Evolutionary conservation across 1,140 invertebrate genomes (phyloP), one percentile per base, ranked within the genome.

Genomic region (Orchestia grillus): DNA sequence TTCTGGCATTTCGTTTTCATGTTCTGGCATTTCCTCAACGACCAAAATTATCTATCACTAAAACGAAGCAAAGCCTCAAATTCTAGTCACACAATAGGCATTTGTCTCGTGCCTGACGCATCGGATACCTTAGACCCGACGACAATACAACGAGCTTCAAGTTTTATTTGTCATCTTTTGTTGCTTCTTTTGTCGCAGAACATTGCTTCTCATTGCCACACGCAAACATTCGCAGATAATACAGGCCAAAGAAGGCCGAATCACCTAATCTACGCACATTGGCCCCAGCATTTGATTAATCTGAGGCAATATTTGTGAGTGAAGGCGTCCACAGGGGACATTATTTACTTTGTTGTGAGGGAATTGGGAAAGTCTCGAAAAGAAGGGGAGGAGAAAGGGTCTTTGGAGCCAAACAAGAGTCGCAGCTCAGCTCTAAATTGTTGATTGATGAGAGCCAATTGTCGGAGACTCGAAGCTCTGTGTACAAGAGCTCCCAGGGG

Each of bases 371-470:
- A 77, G 62, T 77, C 28, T 77, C 28, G 11, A 3, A 36, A 28
- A 77, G 62, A 77, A 3, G 62, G 28, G 36, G 62, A 77, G 62
- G 62, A 28, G 28, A 77, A 77, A 36, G 62, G 62, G 62, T 77
- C 62, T 77, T 77, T 77, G 62, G 28, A 28, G 62, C 28, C 19
- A 36, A 77, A 77, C 62, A 77, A 77, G 11, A 77, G 62, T 77
- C 62, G 62, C 88, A 44, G 43, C 88, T 44, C 88, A 42, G 41
- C 43, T 44, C 36, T 41, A 42, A 90, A 90, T 44, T 90, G 88
- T 90, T 90, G 88, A 90, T 44, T 90, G 88, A 90, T 90, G 88
- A 36, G 36, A 90, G 88, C 88, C 88, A 90, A 90, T 90, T 90
- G 88, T 77, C 36, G 62, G 62, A 77, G 62, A 77, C 62, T 77